phyloP scores from a whole-genome alignment of 2,113 vertebrate species.

The Numenius arquata region DNA sequence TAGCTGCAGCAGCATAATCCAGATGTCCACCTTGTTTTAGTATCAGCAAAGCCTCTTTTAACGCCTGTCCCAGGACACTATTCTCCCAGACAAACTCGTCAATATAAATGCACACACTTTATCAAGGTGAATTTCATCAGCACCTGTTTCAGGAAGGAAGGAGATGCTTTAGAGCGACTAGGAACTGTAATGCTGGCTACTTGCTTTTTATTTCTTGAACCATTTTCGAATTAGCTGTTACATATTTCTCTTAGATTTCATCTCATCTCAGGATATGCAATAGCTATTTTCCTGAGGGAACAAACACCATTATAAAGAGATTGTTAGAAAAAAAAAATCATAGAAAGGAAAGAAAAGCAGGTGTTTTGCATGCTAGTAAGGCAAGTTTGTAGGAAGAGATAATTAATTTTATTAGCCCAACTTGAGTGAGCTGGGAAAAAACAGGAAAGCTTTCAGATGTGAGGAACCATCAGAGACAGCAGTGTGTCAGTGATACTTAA shows the following conservation, averaged over 20 bases:
- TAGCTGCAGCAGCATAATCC: neutral
- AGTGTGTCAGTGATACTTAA: neutral
- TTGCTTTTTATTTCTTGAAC: constrained; percentile 41
- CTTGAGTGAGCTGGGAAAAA: neutral
- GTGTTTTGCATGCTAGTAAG: neutral
- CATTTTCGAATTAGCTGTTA: constrained; percentile 49
- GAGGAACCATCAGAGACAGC: neutral
- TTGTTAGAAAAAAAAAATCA: neutral
- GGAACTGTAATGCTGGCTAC: neutral
- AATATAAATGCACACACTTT: neutral
- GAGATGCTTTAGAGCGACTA: neutral
- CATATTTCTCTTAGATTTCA: constrained; percentile 32
- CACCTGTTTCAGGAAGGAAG: neutral
- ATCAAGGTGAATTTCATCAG: neutral
- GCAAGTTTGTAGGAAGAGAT: neutral
- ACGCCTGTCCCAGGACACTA: neutral
- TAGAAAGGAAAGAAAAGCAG: neutral
- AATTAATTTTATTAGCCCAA: neutral
- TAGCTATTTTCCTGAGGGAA: constrained; percentile 6
- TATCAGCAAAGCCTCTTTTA: neutral
- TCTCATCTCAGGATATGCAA: constrained; percentile 8
- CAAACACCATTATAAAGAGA: neutral
- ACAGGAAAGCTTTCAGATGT: neutral
- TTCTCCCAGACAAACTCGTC: neutral
- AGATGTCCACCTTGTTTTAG: neutral